Evolutionary conservation across 2,797 vertebrate species (phyloP).

Genomic region (Micropoecilia bifurca): DNA sequence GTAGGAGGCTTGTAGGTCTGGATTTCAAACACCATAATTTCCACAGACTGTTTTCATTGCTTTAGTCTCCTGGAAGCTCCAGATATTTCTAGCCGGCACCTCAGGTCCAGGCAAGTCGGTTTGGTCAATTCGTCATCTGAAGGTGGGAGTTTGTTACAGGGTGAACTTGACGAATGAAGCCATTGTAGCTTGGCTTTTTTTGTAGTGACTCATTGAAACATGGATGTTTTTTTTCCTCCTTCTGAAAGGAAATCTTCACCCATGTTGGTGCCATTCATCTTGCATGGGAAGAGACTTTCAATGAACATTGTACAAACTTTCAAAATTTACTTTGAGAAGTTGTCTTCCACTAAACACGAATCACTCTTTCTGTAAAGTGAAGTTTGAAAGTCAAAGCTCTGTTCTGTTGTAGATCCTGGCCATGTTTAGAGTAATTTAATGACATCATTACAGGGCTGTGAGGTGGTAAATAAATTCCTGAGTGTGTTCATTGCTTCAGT

Average conservation of each 20-base stretch:
- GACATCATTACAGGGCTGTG: slow-evolving; percentile 24
- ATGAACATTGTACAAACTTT: not conserved
- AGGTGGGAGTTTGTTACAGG: not conserved
- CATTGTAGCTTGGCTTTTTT: not conserved
- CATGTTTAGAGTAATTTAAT: slow-evolving; percentile 26
- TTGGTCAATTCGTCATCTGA: not conserved
- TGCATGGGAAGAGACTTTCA: not conserved
- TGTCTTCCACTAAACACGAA: not conserved
- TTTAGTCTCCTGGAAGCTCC: not conserved
- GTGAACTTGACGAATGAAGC: slow-evolving; percentile 23
- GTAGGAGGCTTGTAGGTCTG: slow-evolving; percentile 11
- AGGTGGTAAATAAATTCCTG: slow-evolving; percentile 42
- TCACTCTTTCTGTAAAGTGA: not conserved
- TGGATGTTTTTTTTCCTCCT: not conserved
- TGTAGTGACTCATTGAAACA: slow-evolving; percentile 50
- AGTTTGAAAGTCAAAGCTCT: not conserved
- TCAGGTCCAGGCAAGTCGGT: slow-evolving; percentile 36
- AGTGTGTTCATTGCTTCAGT: slow-evolving; percentile 21
- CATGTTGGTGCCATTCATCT: not conserved
- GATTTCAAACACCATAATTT: slow-evolving; percentile 34
- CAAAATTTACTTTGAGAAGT: not conserved
- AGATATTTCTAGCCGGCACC: slow-evolving; percentile 9
- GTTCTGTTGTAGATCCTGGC: slow-evolving; percentile 3
- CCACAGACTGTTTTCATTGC: slow-evolving; percentile 23
- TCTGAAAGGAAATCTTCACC: not conserved